Evolutionary conservation across 64 coral and sea anemone species (phyloP).

Genomic region (Montipora capricornis): DNA sequence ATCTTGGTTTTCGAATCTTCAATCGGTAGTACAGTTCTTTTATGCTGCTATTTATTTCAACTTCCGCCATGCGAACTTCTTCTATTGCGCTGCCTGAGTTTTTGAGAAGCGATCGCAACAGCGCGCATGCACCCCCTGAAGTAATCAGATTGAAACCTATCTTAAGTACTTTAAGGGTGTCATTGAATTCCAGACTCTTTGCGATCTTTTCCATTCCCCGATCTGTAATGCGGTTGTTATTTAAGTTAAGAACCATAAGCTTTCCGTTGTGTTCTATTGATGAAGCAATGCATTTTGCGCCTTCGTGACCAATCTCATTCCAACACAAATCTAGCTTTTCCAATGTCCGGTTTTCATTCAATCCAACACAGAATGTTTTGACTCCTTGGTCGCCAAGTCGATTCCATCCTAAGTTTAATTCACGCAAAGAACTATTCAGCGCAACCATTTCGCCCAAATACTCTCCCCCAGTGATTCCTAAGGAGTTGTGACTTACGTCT

Average conservation of each 20-base stretch:
- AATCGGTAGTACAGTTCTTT: constrained; percentile 61
- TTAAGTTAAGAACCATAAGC: constrained; percentile 79
- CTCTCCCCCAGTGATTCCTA: constrained; percentile 55
- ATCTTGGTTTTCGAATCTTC: constrained; percentile 70
- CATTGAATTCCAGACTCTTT: constrained; percentile 77
- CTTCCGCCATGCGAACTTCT: constrained; percentile 76
- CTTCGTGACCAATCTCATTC: constrained; percentile 83
- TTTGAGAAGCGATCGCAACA: constrained; percentile 62
- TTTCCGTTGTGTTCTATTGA: constrained; percentile 67
- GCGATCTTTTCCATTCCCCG: constrained; percentile 75
- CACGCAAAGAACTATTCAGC: constrained; percentile 51
- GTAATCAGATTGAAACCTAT: constrained; percentile 80
- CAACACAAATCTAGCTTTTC: constrained; percentile 83
- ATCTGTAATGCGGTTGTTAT: constrained; percentile 90
- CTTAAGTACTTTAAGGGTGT: constrained; percentile 60
- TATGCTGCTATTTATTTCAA: constrained; percentile 72
- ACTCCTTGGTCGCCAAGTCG: constrained; percentile 79
- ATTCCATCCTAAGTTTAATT: constrained; percentile 89
- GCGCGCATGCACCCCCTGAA: constrained; percentile 60
- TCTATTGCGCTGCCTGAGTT: constrained; percentile 67
- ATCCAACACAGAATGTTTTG: constrained; percentile 52
- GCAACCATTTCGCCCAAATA: constrained; percentile 74
- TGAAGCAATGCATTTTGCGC: constrained; percentile 48
- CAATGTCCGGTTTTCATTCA: constrained; percentile 62
- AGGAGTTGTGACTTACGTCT: constrained; percentile 80